These are phyloP conservation scores for Therioaphis trifolii DNA, from an alignment of 2,888 invertebrate species.

Conservation along the genomic window DNA sequence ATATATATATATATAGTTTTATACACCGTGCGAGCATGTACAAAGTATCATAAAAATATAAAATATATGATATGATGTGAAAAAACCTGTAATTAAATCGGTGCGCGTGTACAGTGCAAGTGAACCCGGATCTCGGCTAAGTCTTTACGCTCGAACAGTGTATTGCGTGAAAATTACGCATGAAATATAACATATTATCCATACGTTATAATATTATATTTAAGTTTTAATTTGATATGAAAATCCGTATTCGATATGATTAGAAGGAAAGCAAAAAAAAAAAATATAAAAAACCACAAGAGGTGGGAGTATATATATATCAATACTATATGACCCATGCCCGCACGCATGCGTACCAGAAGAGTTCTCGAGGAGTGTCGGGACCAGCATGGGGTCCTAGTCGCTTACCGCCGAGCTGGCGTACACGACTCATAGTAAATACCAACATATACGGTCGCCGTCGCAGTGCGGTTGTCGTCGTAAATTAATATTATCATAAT, in stretches of 20 bases:
- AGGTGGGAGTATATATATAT: neutral
- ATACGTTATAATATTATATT: neutral
- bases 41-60: constrained; percentile 2
- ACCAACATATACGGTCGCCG: neutral
- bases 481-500: constrained; percentile 56
- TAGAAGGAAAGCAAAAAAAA: neutral
- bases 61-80: neutral
- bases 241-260: neutral
- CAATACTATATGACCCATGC: neutral
- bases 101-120: neutral
- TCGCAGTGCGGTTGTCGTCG: constrained; percentile 39
- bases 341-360: neutral
- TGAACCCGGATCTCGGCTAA: constrained; percentile 30
- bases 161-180: neutral
- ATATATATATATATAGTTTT: neutral
- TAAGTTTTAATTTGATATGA: neutral
- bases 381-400: constrained; percentile 43
- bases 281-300: neutral
- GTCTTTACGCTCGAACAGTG: neutral
- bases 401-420: neutral
- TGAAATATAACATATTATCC: neutral
- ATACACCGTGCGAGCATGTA: neutral
- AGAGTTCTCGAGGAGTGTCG: constrained; percentile 28
- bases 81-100: constrained; percentile 31
- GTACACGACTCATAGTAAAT: neutral